Conservation (phyloP, 2,113 vertebrate species). For the Girardinichthys multiradiatus region DNA sequence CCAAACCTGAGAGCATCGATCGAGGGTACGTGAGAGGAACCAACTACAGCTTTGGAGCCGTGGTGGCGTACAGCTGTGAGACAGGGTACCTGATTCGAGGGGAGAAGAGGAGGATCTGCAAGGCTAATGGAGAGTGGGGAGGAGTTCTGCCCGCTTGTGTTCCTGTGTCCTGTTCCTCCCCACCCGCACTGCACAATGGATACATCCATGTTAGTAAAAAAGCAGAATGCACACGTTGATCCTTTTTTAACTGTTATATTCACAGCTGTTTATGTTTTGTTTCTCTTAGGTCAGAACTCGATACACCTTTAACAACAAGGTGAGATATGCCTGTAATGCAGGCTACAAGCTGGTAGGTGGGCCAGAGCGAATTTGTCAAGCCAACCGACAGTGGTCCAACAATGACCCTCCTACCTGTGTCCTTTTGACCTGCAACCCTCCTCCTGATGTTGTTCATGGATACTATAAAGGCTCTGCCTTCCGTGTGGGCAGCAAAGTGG, state of each 20-base stretch:
- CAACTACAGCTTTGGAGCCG: constrained; percentile 94
- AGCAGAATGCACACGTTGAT: not conserved
- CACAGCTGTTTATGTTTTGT: not conserved
- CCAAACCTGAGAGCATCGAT: constrained; percentile 85
- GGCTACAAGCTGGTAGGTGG: constrained; percentile 87
- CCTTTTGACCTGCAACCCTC: constrained; percentile 89
- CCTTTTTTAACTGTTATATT: not conserved
- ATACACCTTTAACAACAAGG: constrained; percentile 83
- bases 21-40: constrained; percentile 90
- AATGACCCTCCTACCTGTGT: constrained; percentile 84
- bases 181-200: constrained; percentile 86
- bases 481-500: constrained; percentile 88
- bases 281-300: constrained; percentile 79
- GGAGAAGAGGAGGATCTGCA: constrained; percentile 93
- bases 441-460: constrained; percentile 86
- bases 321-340: constrained; percentile 85
- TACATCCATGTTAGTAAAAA: constrained; percentile 83
- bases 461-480: constrained; percentile 85
- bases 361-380: constrained; percentile 86
- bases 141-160: constrained; percentile 87
- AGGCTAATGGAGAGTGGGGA: constrained; percentile 93
- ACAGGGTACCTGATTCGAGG: constrained; percentile 93
- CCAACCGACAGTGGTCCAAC: constrained; percentile 93
- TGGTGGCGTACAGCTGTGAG: constrained; percentile 95
- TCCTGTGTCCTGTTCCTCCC: constrained; percentile 87